Evolutionary conservation across 2,797 vertebrate genomes (phyloP), one percentile per base, ranked within the genome.

Genomic region (Iguana delicatissima): DNA sequence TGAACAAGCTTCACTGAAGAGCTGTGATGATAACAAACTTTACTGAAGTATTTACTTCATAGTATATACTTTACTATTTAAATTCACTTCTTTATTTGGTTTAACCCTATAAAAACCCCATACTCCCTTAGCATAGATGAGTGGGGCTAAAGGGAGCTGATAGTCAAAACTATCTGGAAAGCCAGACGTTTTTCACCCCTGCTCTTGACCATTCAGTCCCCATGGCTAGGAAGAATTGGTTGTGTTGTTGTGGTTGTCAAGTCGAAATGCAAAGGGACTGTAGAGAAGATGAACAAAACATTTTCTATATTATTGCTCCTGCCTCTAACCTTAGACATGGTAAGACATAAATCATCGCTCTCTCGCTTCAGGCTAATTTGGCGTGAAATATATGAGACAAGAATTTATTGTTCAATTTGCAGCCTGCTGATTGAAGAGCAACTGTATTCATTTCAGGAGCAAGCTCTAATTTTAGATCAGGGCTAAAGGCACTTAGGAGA

Each of bases 321-420:
- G 90, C 90, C 92, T 90, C 84, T 93, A 95, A 94, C 93, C 92
- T 95, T 95, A 94, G 82, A 93, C 72, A 64, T 91, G 89, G 86
- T 86, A 86, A 92, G 94, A 93, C 83, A 14, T 93, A 92, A 94
- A 95, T 93, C 69, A 94, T 92, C 89, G 93, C 91, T 4, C 35
- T 35, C 89, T 81, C 88, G 91, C 89, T 87, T 94, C 90, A 86
- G 85, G 85, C 90, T 96, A 95, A 95, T 95, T 95, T 89, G 92
- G 89, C 85, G 92, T 85, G 92, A 96, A 94, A 90, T 86, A 94
- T 89, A 89, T 82, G 89, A 95, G 91, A 93, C 64, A 92, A 92
- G 59, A 95, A 94, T 94, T 95, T 91, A 94, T 93, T 89, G 80
- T 92, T 93, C 85, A 89, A 38, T 89, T 85, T 89, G 83, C 62